Base-by-base conservation (phyloP, 2,113 vertebrate genomes). In the Sylvia atricapilla region DNA sequence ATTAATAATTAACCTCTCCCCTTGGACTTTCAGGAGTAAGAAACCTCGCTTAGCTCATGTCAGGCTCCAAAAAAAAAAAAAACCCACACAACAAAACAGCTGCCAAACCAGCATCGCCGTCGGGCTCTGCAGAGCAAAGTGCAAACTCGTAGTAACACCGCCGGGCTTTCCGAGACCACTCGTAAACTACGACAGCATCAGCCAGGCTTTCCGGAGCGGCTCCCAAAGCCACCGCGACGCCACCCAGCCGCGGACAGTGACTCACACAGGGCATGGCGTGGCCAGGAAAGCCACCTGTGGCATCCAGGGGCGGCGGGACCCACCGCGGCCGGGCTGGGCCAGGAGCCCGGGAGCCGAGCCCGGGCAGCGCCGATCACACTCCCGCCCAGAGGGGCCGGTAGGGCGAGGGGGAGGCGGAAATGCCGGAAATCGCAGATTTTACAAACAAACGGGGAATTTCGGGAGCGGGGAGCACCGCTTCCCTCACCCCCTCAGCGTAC, bases 1-100 rank as follows among this genome's bases (percentile, higher is more conserved):
- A 47, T 50, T 60, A 89, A 91, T 56, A 41, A 64, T 68, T 95
- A 94, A 94, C 69, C 55, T 1, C 1, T 3, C 23, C 64, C 50
- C 35, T 50, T 0, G n/a, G 68, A 59, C 35, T 58, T 11, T 43
- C 18, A 7, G 27, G 63, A 63, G 43, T 24, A 31, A 64, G 66
- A 43, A 69, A 39, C 0, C 30, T 62, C 72, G 3, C 25, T 37
- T 8, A 5, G 52, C 33, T 8, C 3, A 0, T 0, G 2, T 1
- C 10, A 22, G 20, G 17, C 78, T 49, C 37, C 22, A 7, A 50
- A 58, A 27, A 28, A 28, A 6, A n/a, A n/a, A n/a, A n/a, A n/a
- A n/a, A n/a, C n/a, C 28, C 7, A 33, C 6, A 50, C 41, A 39
- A 50, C 41, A 8, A 17, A 67, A 52, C 33, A 58, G 28, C 47